Evolutionary conservation across 2,888 invertebrate species (phyloP), one percentile per base, ranked within the genome.

Genomic region (Spodoptera exigua): DNA sequence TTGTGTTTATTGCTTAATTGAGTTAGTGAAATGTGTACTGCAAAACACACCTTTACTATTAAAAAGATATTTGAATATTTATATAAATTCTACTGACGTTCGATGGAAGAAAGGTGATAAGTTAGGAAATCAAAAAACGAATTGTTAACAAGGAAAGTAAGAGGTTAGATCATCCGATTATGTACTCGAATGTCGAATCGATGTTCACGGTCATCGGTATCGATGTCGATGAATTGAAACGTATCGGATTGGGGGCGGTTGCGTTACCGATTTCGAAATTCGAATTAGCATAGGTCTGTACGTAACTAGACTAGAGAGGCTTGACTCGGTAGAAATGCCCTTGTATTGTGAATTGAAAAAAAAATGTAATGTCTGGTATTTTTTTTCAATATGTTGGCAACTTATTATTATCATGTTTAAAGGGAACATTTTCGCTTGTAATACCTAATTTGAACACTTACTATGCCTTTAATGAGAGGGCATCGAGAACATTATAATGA

Each of bases 161-260:
- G 79, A 83, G 81, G 83, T 76, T 76, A 79, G 70, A 62, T 46
- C 54, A 63, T 67, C 74, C 64, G 58, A 76, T 74, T 74, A 75
- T 65, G 58, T 70, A 78, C 80, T 78, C 74, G 82, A 80, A 70
- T 79, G 62, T 80, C 81, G 78, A 87, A 84, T 84, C 76, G 65
- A 86, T 86, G 72, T 80, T 84, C 84, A 82, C 78, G 83, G 84
- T 67, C 82, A 72, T 78, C 70, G 27, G 27, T 27, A 72, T 78
- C 70, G 27, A 9, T 27, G 27, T 27, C 27, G 69, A 65, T 78
- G 52, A 63, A 63, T 62, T 64, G 54, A 78, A 70, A 75, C 76
- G 74, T 71, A 65, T 76, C 76, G 67, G 65, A 81, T 82, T 63
- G 74, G 56, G 60, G 70, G 58, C 77, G 70, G 70, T 74, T 76